Conservation (phyloP, 1,140 invertebrate genomes). For the Drosophila carrolli region DNA sequence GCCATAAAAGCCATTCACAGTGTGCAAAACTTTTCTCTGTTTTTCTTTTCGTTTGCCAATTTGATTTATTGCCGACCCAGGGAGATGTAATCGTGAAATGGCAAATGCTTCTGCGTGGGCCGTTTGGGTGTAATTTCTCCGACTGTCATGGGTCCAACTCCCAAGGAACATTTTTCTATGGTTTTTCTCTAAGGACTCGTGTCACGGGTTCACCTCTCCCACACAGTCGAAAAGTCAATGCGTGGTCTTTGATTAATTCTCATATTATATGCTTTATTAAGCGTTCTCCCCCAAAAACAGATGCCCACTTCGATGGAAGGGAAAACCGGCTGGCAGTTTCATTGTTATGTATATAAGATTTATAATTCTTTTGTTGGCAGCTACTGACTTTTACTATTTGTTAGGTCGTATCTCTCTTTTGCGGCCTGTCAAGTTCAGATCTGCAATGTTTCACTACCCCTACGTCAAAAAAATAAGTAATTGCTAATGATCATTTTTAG, state of each 20-base stretch:
- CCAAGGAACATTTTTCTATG: constrained; percentile 1
- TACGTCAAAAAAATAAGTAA: constrained; percentile 38
- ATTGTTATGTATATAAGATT: constrained; percentile 49
- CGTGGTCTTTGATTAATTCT: constrained; percentile 74
- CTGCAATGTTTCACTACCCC: constrained; percentile 6
- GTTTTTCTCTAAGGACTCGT: constrained; percentile 10
- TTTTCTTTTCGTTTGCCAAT: constrained; percentile 48
- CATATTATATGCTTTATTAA: constrained; percentile 83
- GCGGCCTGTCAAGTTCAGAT: constrained; percentile 60
- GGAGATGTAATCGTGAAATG: constrained; percentile 51
- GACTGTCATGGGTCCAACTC: constrained; percentile 22
- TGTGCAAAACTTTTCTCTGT: constrained; percentile 63
- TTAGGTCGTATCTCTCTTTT: constrained; percentile 38
- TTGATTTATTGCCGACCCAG: constrained; percentile 44
- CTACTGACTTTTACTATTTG: constrained; percentile 56
- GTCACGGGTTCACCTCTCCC: constrained; percentile 26
- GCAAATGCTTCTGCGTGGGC: constrained; percentile 19
- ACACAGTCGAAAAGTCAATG: constrained; percentile 76
- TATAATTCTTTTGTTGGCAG: constrained; percentile 72
- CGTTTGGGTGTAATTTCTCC: constrained; percentile 23
- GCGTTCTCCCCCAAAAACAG: constrained; percentile 25
- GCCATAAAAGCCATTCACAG: constrained; percentile 73
- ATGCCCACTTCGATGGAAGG: constrained; percentile 20
- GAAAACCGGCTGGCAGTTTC: constrained; percentile 5
- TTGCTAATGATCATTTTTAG: constrained; percentile 69